phyloP scores from a whole-genome alignment of 2,888 invertebrate genomes.

The Glaucopsyche alexis region DNA sequence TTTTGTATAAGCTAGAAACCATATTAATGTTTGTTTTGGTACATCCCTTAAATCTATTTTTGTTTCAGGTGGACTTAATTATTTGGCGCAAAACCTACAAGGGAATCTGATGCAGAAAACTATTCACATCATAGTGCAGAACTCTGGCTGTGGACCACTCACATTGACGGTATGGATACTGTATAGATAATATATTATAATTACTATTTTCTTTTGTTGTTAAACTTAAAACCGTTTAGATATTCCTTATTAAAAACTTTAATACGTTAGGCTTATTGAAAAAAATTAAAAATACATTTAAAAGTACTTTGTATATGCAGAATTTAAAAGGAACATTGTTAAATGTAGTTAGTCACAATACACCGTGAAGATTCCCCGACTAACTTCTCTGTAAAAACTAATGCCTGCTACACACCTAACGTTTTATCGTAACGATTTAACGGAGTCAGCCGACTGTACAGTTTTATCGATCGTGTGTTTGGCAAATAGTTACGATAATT shows the following conservation, averaged over 20 bases:
- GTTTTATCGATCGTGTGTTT: no score
- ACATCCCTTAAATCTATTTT: no score
- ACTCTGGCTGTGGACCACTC: slow-evolving; percentile 70
- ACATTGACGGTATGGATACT: slow-evolving; percentile 63
- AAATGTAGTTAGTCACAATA: slow-evolving; percentile 39
- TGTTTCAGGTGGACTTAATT: slow-evolving; percentile 61
- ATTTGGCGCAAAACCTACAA: slow-evolving; percentile 67
- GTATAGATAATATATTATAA: not conserved
- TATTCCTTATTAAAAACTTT: not conserved
- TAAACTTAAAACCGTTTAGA: not conserved
- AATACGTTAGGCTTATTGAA: not conserved
- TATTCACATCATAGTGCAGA: slow-evolving; percentile 71
- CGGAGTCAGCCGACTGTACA: no score
- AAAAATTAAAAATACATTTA: no score
- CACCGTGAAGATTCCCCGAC: not conserved
- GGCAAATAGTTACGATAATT: no score
- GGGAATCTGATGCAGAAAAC: slow-evolving; percentile 78
- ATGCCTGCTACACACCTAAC: no score
- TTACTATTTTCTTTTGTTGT: not conserved
- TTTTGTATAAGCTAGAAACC: no score
- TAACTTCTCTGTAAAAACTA: not conserved
- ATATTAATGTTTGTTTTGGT: no score
- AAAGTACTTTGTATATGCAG: no score
- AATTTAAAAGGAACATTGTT: not conserved
- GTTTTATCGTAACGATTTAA: no score